phyloP scores from a whole-genome alignment of 2,113 vertebrate genomes.

The Alces alces region DNA sequence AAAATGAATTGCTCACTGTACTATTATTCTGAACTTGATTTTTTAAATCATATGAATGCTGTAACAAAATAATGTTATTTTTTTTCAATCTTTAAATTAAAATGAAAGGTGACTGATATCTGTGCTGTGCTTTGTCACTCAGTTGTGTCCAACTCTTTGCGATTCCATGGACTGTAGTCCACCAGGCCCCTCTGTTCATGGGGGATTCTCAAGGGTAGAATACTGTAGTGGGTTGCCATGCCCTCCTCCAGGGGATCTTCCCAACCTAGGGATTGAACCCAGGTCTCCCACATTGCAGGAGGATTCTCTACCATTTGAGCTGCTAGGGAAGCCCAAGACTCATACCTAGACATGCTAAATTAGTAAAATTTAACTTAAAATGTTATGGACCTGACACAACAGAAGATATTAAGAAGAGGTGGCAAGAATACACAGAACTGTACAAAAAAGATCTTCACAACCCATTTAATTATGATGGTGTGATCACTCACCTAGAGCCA shows the following conservation, averaged over 20 bases:
- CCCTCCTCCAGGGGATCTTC: not conserved
- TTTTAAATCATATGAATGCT: not conserved
- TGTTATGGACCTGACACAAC: not conserved
- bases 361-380: slow-evolving; percentile 1
- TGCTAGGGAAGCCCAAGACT: not conserved
- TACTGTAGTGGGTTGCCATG: not conserved
- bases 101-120: not conserved
- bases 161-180: not conserved
- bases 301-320: not conserved
- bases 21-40: not conserved
- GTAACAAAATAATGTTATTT: not conserved
- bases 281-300: not conserved
- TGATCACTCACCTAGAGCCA: not conserved
- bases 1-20: not conserved
- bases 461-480: not conserved
- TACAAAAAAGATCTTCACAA: not conserved
- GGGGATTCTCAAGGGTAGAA: not conserved
- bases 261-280: not conserved
- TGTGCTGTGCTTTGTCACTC: not conserved
- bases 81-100: not conserved
- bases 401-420: not conserved
- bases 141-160: not conserved
- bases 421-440: not conserved
- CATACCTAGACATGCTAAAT: not conserved
- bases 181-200: not conserved